Evolutionary conservation across 2,797 vertebrate species (phyloP).

Genomic region (Adrianichthys oophorus): DNA sequence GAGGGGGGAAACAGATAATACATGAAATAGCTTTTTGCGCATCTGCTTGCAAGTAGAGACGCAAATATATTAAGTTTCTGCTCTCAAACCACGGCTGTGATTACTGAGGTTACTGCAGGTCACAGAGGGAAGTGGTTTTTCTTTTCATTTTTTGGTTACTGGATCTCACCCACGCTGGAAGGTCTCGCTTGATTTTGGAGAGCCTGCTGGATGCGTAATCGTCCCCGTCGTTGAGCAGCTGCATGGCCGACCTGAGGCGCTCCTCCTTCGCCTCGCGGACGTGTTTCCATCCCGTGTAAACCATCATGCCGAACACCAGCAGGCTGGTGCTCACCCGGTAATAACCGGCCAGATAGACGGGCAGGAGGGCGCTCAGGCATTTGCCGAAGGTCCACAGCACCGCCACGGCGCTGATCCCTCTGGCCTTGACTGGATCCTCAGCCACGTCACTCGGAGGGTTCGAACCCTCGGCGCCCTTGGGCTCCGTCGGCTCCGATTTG

Average conservation of each 20-base stretch:
- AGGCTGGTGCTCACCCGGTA: conserved; percentile 81
- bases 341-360: conserved; percentile 82
- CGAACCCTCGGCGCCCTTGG: conserved; percentile 29
- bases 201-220: conserved; percentile 48
- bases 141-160: not conserved
- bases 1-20: too few species aligned
- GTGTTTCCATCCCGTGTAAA: conserved; percentile 84
- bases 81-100: too few species aligned
- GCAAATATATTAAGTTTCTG: not conserved
- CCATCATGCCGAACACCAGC: conserved; percentile 78
- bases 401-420: conserved; percentile 71
- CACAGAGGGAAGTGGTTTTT: not conserved
- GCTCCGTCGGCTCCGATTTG: conserved; percentile 45
- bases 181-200: conserved; percentile 68
- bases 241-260: conserved; percentile 71
- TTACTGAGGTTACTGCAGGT: conserved; percentile 10
- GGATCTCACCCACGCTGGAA: conserved; percentile 81
- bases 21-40: not conserved
- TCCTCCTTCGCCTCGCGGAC: conserved; percentile 79
- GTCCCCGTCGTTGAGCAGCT: conserved; percentile 67
- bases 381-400: conserved; percentile 83
- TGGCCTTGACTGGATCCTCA: not conserved
- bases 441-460: not conserved
- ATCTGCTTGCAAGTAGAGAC: too few species aligned
- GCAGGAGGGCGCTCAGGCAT: conserved; percentile 79